Evolutionary conservation across 2,888 invertebrate genomes (phyloP), one percentile per base, ranked within the genome.

Genomic region (Agriotes lineatus): DNA sequence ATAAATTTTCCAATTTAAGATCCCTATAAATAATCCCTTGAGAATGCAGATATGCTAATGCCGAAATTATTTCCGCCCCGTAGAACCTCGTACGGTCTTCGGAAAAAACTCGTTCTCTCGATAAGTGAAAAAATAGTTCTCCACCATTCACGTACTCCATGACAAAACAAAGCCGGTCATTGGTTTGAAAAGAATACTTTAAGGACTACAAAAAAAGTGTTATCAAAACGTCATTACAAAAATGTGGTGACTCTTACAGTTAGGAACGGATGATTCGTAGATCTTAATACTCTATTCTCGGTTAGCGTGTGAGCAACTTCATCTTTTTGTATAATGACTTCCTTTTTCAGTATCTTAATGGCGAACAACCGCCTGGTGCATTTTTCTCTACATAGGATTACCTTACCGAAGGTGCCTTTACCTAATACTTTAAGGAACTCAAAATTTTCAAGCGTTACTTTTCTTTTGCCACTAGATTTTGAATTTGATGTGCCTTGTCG

Each of bases 81-180:
- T 99, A 99, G 87, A 99, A 99, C 76, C 96, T 90, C 63, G 99
- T 96, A 78, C 99, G 90, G 74, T 97, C 96, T 87, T 99, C 99
- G 35, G 91, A 89, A 85, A 98, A 98, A 52, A 93, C 89, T 73
- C 97, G 90, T 82, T 96, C 96, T 79, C 95, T 90, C 72, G 96
- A 96, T 78, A 99, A 89, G 85, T 99, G 99, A 87, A 98, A 99
- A 88, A 99, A 99, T 77, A 99, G 88, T 85, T 99, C 99, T 57
- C 99, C 99, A 64, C 96, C 99, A 85, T 99, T 99, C 2, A 99
- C 99, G 86, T 99, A 99, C 86, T 99, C 99, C 97, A 99, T 99
- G 57, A 99, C 99, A 87, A 99, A 99, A 88, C 98, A 99, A 76
- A 99, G 90, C 79, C 99, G 91, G 86, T 99, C 99, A 71, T 93